Evolutionary conservation across 1,140 invertebrate species (phyloP).

Genomic region (Calliphora vicina): DNA sequence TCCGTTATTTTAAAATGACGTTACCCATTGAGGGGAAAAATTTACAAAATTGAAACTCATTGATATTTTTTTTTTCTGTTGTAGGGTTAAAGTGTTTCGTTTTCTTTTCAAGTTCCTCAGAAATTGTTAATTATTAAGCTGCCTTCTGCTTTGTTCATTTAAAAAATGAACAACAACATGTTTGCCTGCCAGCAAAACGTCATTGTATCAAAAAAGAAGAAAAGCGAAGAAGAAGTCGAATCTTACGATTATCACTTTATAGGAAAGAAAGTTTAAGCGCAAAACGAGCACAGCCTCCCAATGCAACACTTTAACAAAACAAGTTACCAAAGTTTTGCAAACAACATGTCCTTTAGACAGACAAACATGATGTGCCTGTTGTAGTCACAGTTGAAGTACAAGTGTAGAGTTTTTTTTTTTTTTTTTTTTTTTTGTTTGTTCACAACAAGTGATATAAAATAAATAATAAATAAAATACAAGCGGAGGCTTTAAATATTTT

Average conservation of each 20-base stretch:
- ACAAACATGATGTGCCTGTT: background rate
- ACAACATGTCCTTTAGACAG: background rate
- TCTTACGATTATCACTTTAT: slow-evolving; percentile 7
- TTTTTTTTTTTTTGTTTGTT: background rate
- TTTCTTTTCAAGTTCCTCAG: too few relatives aligned
- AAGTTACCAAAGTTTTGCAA: background rate
- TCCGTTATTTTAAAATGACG: too few relatives aligned
- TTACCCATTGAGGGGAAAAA: too few relatives aligned
- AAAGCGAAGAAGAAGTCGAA: background rate
- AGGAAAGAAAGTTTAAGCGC: background rate
- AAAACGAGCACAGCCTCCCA: background rate
- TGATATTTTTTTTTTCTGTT: too few relatives aligned
- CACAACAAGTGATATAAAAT: background rate
- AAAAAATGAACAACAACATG: background rate
- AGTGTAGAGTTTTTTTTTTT: background rate
- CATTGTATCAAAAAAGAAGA: background rate
- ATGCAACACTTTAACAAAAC: background rate
- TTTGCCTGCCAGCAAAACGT: background rate
- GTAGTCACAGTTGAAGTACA: background rate
- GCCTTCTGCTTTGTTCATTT: background rate
- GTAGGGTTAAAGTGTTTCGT: too few relatives aligned
- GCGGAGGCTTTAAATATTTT: slow-evolving; percentile 5
- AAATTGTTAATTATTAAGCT: background rate
- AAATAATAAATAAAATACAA: slow-evolving; percentile 3
- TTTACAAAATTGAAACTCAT: too few relatives aligned